phyloP scores from a whole-genome alignment of 2,113 vertebrate species.

The Pundamilia nyererei region DNA sequence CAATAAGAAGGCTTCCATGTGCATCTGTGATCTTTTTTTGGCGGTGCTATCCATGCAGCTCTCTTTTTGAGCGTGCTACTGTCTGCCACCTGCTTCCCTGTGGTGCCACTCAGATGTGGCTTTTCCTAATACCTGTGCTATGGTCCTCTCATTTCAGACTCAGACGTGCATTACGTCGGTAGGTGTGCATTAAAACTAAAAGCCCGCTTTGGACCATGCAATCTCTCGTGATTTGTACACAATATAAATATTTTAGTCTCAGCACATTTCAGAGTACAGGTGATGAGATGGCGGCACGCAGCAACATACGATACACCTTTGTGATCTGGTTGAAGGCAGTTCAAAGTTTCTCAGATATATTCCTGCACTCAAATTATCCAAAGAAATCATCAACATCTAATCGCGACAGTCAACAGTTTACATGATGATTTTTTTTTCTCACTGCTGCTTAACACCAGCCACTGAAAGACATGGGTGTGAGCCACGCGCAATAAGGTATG shows the following conservation, averaged over 20 bases:
- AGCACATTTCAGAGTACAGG: conserved; percentile 25
- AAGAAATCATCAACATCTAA: not conserved
- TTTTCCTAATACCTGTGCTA: conserved; percentile 42
- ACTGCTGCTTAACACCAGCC: not conserved
- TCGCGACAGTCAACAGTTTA: not conserved
- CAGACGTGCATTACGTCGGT: conserved; percentile 23
- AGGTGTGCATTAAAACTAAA: conserved; percentile 46
- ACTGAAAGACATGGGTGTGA: conserved; percentile 52
- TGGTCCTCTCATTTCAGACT: conserved; percentile 23
- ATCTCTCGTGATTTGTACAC: conserved; percentile 1
- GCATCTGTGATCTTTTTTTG: conserved; percentile 45
- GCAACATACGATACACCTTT: not conserved
- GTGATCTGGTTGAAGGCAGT: not conserved
- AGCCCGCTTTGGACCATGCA: not conserved
- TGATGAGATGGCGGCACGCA: conserved; percentile 5
- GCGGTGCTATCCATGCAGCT: conserved; percentile 26
- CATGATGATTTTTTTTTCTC: not conserved
- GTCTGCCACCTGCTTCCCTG: conserved; percentile 42
- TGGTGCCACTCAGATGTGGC: conserved; percentile 47
- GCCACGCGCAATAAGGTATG: conserved; percentile 54
- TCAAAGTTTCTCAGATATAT: not conserved
- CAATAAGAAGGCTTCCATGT: conserved; percentile 27
- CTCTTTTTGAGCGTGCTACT: not conserved
- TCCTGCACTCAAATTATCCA: not conserved
- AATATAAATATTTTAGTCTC: not conserved